Base-by-base conservation (phyloP, 2,113 vertebrate genomes). In the Mobula birostris region DNA sequence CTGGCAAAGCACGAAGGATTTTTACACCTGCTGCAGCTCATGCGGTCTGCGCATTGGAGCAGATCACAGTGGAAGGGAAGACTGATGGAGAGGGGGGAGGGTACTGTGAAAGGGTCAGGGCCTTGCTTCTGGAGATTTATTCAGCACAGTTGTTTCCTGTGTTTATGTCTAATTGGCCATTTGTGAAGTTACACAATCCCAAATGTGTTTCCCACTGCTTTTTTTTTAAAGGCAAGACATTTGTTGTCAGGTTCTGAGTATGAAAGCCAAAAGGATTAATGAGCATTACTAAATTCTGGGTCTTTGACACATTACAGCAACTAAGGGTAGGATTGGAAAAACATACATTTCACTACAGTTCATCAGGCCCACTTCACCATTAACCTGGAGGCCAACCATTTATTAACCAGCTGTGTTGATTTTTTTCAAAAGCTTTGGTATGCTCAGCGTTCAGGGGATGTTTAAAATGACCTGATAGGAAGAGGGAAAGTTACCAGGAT, bases 1-100 rank as follows among this genome's bases (percentile, higher is more conserved):
- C 94, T 94, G 78, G 93, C 94, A 95, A 88, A 96, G 96, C 94
- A 90, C 92, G 68, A 96, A 14, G 95, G 94, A 94, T 96, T 96
- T 95, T 95, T 96, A 96, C 96, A 97, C 97, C 96, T 97, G 96
- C 96, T 96, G 95, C 94, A 78, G 91, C 70, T 74, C 36, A 76
- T 8, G 36, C 68, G 15, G 91, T 29, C 91, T 27, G 68, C 74
- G 91, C 36, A 76, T 24, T 93, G 36, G 91, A 93, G 56, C 40
- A 93, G 36, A 56, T 93, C 68, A 93, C 91, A 74, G 70, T 56
- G 90, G 19, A 93, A 48, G 21, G 19, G 68, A 93, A 24, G 21
- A 27, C 48, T 56, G 48, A 56, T 21, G 48, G 70, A 56, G 21
- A 56, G 91, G 40, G 68, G 32, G 27, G 87, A 66, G n/a, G 90